Conservation (phyloP, 1,140 invertebrate genomes). For the Drosophila sp. region DNA sequence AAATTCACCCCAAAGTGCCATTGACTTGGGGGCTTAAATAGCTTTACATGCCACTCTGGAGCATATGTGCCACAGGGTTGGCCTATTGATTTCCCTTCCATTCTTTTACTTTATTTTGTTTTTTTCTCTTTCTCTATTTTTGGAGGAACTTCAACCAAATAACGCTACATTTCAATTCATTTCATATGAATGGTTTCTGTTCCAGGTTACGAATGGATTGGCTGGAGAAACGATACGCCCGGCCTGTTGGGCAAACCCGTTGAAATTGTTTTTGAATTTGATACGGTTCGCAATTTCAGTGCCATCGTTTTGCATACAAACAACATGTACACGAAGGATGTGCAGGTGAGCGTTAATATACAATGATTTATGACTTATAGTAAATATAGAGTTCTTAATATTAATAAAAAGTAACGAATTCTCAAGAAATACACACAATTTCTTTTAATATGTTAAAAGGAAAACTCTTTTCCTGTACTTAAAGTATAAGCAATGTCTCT, state of each 20-base stretch:
- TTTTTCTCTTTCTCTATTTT: not conserved
- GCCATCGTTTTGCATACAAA: slow-evolving; percentile 91
- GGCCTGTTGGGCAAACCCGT: slow-evolving; percentile 86
- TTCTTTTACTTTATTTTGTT: not conserved
- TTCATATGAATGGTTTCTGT: slow-evolving; percentile 65
- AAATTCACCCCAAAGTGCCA: slow-evolving; percentile 63
- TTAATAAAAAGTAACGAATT: not conserved
- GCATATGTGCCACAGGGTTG: slow-evolving; percentile 48
- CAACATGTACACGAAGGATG: slow-evolving; percentile 88
- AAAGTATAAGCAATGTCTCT: too few species aligned
- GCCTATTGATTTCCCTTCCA: slow-evolving; percentile 72
- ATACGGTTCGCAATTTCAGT: slow-evolving; percentile 90
- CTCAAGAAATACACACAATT: too few species aligned
- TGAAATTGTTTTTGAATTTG: slow-evolving; percentile 93
- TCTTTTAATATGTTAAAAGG: too few species aligned
- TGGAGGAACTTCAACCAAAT: slow-evolving; percentile 36
- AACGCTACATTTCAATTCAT: slow-evolving; percentile 40
- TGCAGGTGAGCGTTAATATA: slow-evolving; percentile 87
- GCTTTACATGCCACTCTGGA: slow-evolving; percentile 71
- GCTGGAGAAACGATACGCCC: slow-evolving; percentile 91
- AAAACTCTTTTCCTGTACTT: too few species aligned
- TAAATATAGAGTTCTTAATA: not conserved
- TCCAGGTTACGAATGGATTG: slow-evolving; percentile 94
- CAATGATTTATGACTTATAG: slow-evolving; percentile 22
- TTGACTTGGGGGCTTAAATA: slow-evolving; percentile 67